Percentiles rank a stretch among this genome's conserved stretches.
phyloP scores from a whole-genome alignment of 2,113 vertebrate species.

The Pterocles burchelli region DNA sequence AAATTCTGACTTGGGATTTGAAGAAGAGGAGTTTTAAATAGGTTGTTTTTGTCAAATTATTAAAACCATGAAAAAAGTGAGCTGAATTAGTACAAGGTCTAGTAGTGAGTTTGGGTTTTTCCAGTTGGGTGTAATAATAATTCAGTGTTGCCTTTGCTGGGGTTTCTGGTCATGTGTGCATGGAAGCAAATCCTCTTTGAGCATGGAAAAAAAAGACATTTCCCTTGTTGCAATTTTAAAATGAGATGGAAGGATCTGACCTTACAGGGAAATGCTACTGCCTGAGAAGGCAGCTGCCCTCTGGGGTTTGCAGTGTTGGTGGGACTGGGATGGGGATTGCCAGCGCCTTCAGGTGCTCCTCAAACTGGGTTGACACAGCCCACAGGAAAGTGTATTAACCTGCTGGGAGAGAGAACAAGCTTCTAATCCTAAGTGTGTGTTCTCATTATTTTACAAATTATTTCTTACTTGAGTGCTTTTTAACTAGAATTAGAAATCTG shows the following conservation, averaged over 20 bases:
- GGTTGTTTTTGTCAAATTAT: not conserved
- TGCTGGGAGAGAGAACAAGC: not conserved
- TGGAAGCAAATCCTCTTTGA: not conserved
- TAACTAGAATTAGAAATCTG: not conserved
- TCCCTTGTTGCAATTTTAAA: not conserved
- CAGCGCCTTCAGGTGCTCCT: rapidly evolving
- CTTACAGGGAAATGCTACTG: not conserved
- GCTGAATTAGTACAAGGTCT: not conserved
- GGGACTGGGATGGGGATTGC: not conserved
- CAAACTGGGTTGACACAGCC: not conserved
- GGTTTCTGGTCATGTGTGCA: not conserved
- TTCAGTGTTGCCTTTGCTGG: not conserved
- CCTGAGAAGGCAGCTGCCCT: not conserved
- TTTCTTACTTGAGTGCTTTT: not conserved
- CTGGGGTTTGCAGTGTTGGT: not conserved
- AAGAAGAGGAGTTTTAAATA: not conserved
- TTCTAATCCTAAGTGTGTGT: not conserved
- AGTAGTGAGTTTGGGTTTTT: not conserved
- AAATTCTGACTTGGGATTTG: conserved; percentile 20
- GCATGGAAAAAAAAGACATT: not conserved
- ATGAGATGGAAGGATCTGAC: not conserved
- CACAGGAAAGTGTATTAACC: rapidly evolving
- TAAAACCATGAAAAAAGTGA: not conserved
- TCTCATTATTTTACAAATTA: not conserved
- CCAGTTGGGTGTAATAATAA: not conserved